Base-by-base conservation (phyloP, 2,888 invertebrate genomes). In the Apocheima hispidaria region DNA sequence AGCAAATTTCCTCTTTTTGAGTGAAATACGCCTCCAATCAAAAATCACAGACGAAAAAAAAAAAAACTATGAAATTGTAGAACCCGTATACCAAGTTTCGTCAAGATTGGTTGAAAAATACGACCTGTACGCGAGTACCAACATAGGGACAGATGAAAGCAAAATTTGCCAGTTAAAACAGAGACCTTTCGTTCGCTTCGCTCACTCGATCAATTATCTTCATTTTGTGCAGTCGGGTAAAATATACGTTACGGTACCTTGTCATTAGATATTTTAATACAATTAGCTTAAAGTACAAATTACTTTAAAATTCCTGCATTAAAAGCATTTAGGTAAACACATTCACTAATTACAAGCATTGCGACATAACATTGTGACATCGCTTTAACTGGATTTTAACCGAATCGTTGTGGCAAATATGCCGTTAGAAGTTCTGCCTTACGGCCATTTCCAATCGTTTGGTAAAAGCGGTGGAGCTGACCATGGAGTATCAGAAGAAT, bases 261-360 rank as follows among this genome's bases (percentile, higher is more conserved):
- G 14, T 43, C 10, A 21, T 21, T 14, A 35, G 10, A n/a, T 35
- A 35, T 35, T 49, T 21, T 35, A 4, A n/a, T 10, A 49, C 6
- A 20, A 20, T n/a, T 16, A 20, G n/a, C 6, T 21, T 12, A 20
- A 21, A 41, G 21, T 16, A 21, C 20, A 12, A n/a, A 12, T 40
- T 21, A 40, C 20, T 28, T 40, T 16, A 30, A 12, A 40, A 49
- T 35, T 33, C 7, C 16, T 4, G 41, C 33, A 46, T n/a, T 33
- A 4, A 55, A 48, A 44, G 16, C 26, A 23, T 36, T 55, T 21
- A 33, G 36, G 20, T 18, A 40, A 10, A 43, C 35, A 9, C 44
- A 28, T 30, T 23, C 20, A 38, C 26, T 52, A 59, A 52, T 58
- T 52, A 46, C 58, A 52, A 51, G 40, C 38, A 51, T 30, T 52